phyloP scores from a whole-genome alignment of 2,888 invertebrate genomes.

The Idaea aversata region DNA sequence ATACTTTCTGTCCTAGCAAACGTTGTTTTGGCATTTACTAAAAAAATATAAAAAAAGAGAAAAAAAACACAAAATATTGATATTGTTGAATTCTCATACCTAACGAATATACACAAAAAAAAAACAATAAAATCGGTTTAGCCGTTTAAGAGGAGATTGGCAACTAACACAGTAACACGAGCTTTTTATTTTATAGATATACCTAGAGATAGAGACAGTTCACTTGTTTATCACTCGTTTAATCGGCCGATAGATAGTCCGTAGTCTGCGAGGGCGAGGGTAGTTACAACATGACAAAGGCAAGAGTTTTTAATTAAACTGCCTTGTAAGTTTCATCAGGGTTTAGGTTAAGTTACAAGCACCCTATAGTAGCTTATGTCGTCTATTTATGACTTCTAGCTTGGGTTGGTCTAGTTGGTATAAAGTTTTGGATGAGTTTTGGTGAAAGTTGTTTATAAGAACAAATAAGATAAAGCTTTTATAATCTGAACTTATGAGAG shows the following conservation, averaged over 20 bases:
- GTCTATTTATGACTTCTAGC: too few relatives aligned
- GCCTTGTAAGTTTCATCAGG: constrained; percentile 27
- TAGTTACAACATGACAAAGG: constrained; percentile 51
- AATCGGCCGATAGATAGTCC: not conserved
- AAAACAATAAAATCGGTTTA: too few relatives aligned
- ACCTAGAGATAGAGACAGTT: too few relatives aligned
- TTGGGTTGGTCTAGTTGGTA: not conserved
- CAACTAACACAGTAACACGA: too few relatives aligned
- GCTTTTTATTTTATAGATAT: too few relatives aligned
- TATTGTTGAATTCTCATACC: too few relatives aligned
- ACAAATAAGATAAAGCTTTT: constrained; percentile 13
- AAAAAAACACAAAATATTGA: too few relatives aligned
- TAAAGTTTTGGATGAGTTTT: not conserved
- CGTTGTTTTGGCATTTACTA: too few relatives aligned
- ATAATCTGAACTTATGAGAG: constrained; percentile 7
- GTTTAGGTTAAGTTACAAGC: not conserved
- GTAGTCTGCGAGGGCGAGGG: not conserved
- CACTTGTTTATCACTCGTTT: not conserved
- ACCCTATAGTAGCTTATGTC: not conserved
- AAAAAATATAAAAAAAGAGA: too few relatives aligned
- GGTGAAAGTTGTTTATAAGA: not conserved
- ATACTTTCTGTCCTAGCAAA: too few relatives aligned
- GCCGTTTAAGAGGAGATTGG: too few relatives aligned
- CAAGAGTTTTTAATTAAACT: constrained; percentile 66
- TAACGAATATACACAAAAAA: too few relatives aligned